phyloP scores from a whole-genome alignment of 1,140 invertebrate species.

The Rhyacophila brunnea region DNA sequence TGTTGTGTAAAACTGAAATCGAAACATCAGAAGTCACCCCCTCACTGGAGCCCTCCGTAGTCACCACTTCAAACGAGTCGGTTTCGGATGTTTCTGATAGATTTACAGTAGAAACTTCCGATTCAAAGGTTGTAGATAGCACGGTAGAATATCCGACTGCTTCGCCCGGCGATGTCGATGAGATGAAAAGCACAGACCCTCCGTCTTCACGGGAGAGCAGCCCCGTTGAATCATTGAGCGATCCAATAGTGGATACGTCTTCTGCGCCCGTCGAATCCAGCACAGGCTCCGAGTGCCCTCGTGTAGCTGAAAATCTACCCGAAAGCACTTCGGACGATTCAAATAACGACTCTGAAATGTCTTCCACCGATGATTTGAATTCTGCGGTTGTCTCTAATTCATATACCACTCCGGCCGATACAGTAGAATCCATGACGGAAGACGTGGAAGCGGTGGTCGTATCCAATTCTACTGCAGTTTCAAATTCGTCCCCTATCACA shows the following conservation, averaged over 20 bases:
- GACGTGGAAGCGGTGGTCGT: no score
- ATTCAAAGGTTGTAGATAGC: not conserved
- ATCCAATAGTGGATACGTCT: not conserved
- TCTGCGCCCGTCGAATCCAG: no score
- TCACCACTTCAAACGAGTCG: not conserved
- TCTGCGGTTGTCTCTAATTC: no score
- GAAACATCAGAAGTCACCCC: not conserved
- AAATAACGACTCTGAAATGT: no score
- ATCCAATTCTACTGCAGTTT: no score
- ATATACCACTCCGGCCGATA: no score
- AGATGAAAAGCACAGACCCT: not conserved
- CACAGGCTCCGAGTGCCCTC: no score
- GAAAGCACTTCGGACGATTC: no score
- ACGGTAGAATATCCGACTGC: not conserved
- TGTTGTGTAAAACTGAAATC: not conserved
- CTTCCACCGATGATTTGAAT: no score
- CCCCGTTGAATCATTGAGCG: not conserved
- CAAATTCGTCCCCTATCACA: no score
- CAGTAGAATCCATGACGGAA: no score
- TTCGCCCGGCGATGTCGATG: not conserved
- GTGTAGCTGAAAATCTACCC: no score
- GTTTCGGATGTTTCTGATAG: not conserved
- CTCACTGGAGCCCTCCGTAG: not conserved
- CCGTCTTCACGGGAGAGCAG: not conserved
- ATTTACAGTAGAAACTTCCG: not conserved